phyloP scores from a whole-genome alignment of 2,113 vertebrate species.

The Leptosomus discolor region DNA sequence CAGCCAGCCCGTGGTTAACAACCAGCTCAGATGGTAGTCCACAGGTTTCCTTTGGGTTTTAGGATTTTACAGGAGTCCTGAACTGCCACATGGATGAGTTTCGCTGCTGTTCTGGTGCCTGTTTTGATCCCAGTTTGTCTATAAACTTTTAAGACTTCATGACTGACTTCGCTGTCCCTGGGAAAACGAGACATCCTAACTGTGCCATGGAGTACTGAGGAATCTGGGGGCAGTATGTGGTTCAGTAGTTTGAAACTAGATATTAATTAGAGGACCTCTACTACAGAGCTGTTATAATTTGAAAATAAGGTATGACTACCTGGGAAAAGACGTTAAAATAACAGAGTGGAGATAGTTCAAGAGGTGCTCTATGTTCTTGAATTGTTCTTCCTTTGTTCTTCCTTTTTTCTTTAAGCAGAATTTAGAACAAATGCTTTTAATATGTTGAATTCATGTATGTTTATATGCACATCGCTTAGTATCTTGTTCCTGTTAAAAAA shows the following conservation, averaged over 20 bases:
- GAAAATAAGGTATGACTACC: neutral
- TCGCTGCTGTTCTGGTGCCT: neutral
- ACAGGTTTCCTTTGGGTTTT: neutral
- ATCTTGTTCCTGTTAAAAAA: neutral
- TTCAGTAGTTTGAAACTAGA: neutral
- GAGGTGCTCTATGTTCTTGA: rapidly evolving
- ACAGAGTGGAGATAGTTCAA: neutral
- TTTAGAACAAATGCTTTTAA: neutral
- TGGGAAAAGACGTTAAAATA: neutral
- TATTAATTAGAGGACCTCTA: neutral
- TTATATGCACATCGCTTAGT: neutral
- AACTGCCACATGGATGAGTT: neutral
- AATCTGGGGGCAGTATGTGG: rapidly evolving
- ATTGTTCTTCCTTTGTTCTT: too few species aligned
- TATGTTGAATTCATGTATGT: neutral
- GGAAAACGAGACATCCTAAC: neutral
- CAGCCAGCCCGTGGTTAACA: neutral
- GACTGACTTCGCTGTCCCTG: neutral
- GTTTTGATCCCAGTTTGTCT: neutral
- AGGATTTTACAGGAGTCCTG: neutral
- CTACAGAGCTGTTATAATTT: neutral
- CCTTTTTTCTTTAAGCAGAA: neutral
- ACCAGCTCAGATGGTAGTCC: neutral
- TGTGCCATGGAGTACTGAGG: neutral
- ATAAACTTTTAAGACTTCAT: rapidly evolving